Evolutionary conservation across 2,113 vertebrate species (phyloP).

Genomic region (Hystrix cristata): DNA sequence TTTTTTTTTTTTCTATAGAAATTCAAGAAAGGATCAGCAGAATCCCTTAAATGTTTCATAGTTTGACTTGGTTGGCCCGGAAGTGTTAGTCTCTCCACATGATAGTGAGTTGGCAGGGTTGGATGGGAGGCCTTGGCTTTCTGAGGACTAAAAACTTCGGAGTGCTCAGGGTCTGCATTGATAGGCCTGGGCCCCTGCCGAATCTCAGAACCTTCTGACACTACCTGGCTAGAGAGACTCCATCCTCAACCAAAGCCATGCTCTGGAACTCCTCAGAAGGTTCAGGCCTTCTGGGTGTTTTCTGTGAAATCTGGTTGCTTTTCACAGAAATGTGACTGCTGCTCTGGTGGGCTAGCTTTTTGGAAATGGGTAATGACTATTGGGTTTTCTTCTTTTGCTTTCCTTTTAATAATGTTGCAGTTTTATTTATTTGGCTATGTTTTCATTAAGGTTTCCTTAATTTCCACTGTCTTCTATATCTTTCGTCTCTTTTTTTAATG

Average conservation of each 20-base stretch:
- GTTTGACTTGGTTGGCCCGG: neutral
- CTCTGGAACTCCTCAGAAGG: neutral
- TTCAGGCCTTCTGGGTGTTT: neutral
- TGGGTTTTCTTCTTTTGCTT: neutral
- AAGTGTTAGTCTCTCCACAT: neutral
- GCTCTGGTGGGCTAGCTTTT: neutral
- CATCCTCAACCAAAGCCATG: neutral
- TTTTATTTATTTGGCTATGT: neutral
- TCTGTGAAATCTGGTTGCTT: neutral
- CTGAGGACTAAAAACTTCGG: neutral
- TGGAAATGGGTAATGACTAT: neutral
- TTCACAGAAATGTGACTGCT: neutral
- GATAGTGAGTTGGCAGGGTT: neutral
- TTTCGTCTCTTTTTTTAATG: neutral
- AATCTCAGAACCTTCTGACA: neutral
- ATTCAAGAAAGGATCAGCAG: neutral
- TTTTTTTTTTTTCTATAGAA: neutral
- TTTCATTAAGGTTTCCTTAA: conserved; percentile 8
- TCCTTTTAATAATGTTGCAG: neutral
- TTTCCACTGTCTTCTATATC: neutral
- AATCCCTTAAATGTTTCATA: neutral
- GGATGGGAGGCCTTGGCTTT: neutral
- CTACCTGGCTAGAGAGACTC: neutral
- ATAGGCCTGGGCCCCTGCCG: neutral
- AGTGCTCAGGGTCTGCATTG: neutral